Base-by-base conservation (phyloP, 2,113 vertebrate species). In the Corythoichthys intestinalis region DNA sequence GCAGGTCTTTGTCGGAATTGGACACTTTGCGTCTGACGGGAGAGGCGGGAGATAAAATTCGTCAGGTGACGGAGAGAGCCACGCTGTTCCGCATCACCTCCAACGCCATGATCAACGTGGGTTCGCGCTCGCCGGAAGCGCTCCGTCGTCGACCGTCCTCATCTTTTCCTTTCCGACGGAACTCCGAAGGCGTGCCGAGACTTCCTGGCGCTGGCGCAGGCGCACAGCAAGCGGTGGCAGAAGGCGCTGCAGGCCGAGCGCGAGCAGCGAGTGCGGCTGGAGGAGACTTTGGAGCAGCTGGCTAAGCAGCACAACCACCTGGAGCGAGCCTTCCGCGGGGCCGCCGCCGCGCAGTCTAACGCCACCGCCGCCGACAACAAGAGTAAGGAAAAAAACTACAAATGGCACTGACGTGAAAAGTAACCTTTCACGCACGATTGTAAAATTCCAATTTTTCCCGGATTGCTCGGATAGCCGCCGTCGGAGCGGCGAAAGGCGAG, bases 51-150 rank as follows among this genome's bases (percentile, higher is more conserved):
- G 97, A 98, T 67, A 98, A 98, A 87, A 95, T 98, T 82, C 96
- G 96, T 46, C 95, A 97, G 82, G 96, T 98, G 81, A 96, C 96
- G 0, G 96, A 98, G 53, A 91, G 97, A 1, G 95, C 97, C 79
- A 98, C 97, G 0, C 93, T 98, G 71, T 98, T 98, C 78, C 93
- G 97, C 73, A 98, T 98, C 90, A 98, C 97, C 1, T 98, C 97
- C 72, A 98, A 98, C 0, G 97, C 97, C 83, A 98, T 98, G 97
- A 98, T 98, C 89, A 98, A 98, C 0, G 97, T 97, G 89, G 92
- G 95, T 84, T 4, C 34, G 13, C 56, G 5, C 60, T 44, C 44
- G 60, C n/a, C 28, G 41, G 41, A 1, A 44, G 41, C 41, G 41
- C 9, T 4, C 41, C 41, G 41, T 7, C 41, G 41, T 44, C 4